phyloP scores from a whole-genome alignment of 2,113 vertebrate genomes.

The Eleginops maclovinus region DNA sequence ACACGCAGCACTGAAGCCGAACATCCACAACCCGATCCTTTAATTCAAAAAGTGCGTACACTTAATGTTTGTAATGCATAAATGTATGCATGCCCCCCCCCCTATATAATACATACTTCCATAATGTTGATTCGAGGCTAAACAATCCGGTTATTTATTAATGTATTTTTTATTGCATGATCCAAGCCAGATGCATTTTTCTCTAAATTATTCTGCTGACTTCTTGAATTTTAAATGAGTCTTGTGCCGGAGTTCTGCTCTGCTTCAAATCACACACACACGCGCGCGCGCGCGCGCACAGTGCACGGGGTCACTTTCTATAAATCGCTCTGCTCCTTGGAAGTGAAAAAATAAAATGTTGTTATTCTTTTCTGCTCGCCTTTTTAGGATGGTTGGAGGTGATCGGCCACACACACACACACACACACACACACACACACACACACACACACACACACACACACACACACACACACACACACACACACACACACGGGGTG shows the following conservation, averaged over 20 bases:
- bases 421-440: slow-evolving; percentile 11
- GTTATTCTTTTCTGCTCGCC: slow-evolving; percentile 38
- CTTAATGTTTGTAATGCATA: no score
- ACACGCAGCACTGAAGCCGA: not conserved
- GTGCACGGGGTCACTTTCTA: slow-evolving; percentile 47
- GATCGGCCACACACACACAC: not conserved
- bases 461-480: no score
- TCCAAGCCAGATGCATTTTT: slow-evolving; percentile 63
- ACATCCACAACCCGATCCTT: not conserved
- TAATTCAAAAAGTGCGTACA: not conserved
- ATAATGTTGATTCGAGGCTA: not conserved
- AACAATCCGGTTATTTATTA: slow-evolving; percentile 51
- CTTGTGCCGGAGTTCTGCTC: slow-evolving; percentile 54
- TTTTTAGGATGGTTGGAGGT: not conserved
- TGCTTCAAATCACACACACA: slow-evolving; percentile 59
- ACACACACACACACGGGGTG: no score
- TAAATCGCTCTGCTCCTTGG: slow-evolving; percentile 41
- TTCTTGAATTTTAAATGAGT: slow-evolving; percentile 67
- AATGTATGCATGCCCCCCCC: no score
- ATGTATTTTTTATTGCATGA: slow-evolving; percentile 45
- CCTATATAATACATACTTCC: not conserved
- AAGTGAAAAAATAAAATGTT: slow-evolving; percentile 58
- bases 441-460: not conserved
- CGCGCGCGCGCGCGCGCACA: no score
- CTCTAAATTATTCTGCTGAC: slow-evolving; percentile 64